Conservation (phyloP, 2,888 invertebrate species). For the Meandrusa payeni region DNA sequence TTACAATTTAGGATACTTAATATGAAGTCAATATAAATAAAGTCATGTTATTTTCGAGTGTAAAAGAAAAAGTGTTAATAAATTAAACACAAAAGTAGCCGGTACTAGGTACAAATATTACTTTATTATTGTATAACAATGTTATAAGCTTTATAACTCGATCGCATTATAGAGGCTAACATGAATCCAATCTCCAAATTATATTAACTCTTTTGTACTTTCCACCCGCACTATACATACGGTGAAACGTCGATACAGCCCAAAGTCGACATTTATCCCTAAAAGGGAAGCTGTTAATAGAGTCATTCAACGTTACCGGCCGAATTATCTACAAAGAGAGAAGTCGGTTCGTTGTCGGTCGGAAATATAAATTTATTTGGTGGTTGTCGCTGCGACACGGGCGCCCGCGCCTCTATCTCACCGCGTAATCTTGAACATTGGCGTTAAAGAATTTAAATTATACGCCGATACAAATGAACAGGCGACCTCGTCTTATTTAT, state of each 20-base stretch:
- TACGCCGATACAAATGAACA: constrained; percentile 80
- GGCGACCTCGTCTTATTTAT: constrained; percentile 74
- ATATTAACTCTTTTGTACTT: constrained; percentile 18
- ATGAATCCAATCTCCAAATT: constrained; percentile 16
- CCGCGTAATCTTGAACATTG: constrained; percentile 80
- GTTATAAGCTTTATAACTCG: constrained; percentile 10
- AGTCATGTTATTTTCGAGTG: background rate
- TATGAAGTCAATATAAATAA: background rate
- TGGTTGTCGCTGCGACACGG: constrained; percentile 73
- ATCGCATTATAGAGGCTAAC: constrained; percentile 16
- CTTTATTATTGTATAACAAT: constrained; percentile 19
- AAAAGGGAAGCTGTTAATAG: constrained; percentile 81
- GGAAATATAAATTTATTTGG: constrained; percentile 80
- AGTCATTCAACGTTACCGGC: constrained; percentile 79
- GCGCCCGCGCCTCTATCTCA: constrained; percentile 75
- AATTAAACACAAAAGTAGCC: constrained; percentile 7
- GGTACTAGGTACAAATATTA: constrained; percentile 1
- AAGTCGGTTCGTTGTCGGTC: constrained; percentile 67
- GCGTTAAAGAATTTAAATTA: constrained; percentile 82
- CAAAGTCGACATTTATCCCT: constrained; percentile 75
- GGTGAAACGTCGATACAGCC: constrained; percentile 47
- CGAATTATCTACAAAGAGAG: constrained; percentile 80
- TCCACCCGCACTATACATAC: constrained; percentile 51
- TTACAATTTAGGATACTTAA: background rate
- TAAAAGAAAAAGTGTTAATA: constrained; percentile 1